Base-by-base conservation (phyloP, 1,140 invertebrate genomes). In the Aplysia californica region DNA sequence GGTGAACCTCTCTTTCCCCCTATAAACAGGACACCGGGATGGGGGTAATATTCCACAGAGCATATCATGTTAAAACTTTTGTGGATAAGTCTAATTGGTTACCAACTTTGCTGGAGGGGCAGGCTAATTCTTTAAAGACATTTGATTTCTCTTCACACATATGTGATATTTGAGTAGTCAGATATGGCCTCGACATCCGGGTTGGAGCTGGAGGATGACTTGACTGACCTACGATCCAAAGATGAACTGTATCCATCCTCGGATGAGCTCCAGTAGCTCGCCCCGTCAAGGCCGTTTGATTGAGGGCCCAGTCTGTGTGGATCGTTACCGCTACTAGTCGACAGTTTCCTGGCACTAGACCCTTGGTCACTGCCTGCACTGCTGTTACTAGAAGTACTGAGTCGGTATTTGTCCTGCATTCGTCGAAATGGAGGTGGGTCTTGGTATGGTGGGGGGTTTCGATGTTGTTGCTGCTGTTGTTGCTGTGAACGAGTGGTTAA, bases 341-440 rank as follows among this genome's bases (percentile, higher is more conserved):
- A 65, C 39, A n/a, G 23, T 1, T 68, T 68, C 10, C 18, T 3
- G 3, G 1, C 50, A 18, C n/a, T 6, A 2, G 2, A 6, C 4
- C 2, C 38, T 10, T 68, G 38, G 10, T 58, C 69, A 71, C 83
- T 84, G 23, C 78, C 80, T 59, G 58, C 76, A 77, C 81, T 82
- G 76, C 79, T 82, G 61, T 73, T 81, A 75, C 81, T 83, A 38
- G 83, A 82, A 6, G 70, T 71, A 66, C 83, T 84, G 36, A 77
- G 68, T 6, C 80, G 79, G 29, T 55, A 71, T 31, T 39, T 73
- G 77, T 84, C 81, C 6, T 67, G 65, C 23, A 73, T 65, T 50
- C 82, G 71, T 23, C 78, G 74, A 68, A 85, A 83, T 15, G 83
- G 80, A 3, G 83, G 82, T 44, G 83, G 83, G 66, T 80, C 76